A percentile compares a stretch with the other conserved stretches of the same genome.
These are phyloP conservation scores for Arctocebus calabarensis DNA, from an alignment of 2,797 vertebrate genomes.

Conservation along the genomic window DNA sequence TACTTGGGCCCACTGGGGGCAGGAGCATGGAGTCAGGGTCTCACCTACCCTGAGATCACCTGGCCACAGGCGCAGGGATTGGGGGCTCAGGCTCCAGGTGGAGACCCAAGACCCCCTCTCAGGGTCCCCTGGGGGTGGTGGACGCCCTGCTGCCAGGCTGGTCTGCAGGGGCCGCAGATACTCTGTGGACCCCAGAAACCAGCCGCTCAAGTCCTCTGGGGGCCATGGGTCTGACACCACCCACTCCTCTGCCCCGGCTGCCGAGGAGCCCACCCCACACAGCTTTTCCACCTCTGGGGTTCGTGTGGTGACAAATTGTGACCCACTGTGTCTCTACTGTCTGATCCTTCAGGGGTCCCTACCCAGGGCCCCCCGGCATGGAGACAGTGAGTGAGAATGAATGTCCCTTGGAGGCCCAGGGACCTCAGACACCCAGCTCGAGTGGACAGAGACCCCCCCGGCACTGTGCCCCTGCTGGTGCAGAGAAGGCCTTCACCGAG, in stretches of 20 bases:
- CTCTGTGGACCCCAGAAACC: background rate
- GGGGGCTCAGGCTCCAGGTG: background rate
- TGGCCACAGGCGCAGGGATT: background rate
- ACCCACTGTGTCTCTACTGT: fast-evolving
- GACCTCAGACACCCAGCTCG: background rate
- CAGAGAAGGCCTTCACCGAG: too few species aligned
- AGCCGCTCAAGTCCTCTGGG: background rate
- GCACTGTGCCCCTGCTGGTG: fast-evolving
- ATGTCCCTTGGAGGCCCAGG: background rate
- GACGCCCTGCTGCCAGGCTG: background rate
- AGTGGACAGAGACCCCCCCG: fast-evolving
- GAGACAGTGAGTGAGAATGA: background rate
- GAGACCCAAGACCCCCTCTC: background rate
- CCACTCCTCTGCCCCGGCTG: too few species aligned
- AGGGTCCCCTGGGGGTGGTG: background rate
- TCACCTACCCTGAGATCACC: background rate
- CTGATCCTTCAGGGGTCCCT: fast-evolving
- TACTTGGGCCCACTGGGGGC: background rate
- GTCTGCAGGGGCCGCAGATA: fast-evolving
- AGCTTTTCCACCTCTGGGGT: too few species aligned
- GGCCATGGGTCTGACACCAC: fast-evolving
- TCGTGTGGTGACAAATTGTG: background rate
- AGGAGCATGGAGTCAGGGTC: background rate
- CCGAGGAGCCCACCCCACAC: too few species aligned
- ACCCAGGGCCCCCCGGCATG: fast-evolving